Evolutionary conservation across 2,888 invertebrate genomes (phyloP).

Genomic region (Reticulitermes lucifugus): DNA sequence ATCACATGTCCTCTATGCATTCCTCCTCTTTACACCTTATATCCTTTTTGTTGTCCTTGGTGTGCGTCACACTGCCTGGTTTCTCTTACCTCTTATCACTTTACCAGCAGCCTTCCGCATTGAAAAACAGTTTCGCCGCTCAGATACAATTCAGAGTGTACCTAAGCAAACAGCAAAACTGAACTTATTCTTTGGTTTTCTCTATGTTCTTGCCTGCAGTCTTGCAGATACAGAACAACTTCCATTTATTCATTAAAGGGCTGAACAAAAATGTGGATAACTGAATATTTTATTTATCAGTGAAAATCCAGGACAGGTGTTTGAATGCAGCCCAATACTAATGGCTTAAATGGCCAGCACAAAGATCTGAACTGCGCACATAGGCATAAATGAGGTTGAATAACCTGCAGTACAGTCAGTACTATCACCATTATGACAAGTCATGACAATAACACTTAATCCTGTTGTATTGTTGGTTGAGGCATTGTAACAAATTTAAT

Average conservation of each 20-base stretch:
- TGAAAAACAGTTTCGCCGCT: slow-evolving; percentile 87
- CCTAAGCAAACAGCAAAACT: slow-evolving; percentile 91
- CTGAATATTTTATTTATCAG: background rate
- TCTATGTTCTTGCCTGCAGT: slow-evolving; percentile 87
- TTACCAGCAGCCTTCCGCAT: slow-evolving; percentile 90
- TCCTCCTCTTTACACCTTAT: slow-evolving; percentile 91
- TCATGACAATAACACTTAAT: background rate
- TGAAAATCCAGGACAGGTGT: background rate
- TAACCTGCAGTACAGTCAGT: background rate
- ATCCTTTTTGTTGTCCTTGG: slow-evolving; percentile 89
- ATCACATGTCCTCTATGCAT: slow-evolving; percentile 90
- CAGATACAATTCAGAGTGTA: slow-evolving; percentile 82
- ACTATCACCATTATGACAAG: background rate
- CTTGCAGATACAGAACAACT: slow-evolving; percentile 46
- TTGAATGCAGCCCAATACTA: background rate
- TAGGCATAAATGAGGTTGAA: background rate
- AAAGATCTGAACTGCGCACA: background rate
- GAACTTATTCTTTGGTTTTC: slow-evolving; percentile 90
- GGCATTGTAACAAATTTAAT: background rate
- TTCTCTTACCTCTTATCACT: slow-evolving; percentile 88
- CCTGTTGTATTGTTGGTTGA: background rate
- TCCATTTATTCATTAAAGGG: slow-evolving; percentile 50
- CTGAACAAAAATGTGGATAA: background rate
- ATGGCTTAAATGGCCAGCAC: background rate
- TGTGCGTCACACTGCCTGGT: slow-evolving; percentile 87